phyloP scores from a whole-genome alignment of 2,888 invertebrate genomes.

The Catocala sponsa region DNA sequence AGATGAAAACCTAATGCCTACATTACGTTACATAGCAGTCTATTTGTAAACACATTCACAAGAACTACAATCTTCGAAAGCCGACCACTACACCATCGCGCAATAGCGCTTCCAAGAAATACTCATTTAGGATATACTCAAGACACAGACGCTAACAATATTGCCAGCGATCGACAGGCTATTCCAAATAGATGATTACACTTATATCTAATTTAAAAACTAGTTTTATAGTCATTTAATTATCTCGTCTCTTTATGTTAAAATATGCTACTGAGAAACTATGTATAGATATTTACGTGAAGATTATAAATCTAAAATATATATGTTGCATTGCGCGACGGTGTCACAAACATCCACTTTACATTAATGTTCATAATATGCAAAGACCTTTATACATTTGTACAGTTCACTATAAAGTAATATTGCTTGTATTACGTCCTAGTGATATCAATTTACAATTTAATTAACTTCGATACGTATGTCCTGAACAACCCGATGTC shows the following conservation, averaged over 20 bases:
- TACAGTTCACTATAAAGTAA: slow-evolving; percentile 71
- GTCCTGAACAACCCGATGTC: slow-evolving; percentile 82
- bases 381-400: slow-evolving; percentile 75
- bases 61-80: slow-evolving; percentile 67
- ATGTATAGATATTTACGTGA: no score
- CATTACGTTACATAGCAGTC: slow-evolving; percentile 77
- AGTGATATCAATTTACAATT: slow-evolving; percentile 76
- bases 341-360: slow-evolving; percentile 57
- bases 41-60: slow-evolving; percentile 78
- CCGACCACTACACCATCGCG: slow-evolving; percentile 60
- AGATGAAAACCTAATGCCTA: slow-evolving; percentile 78
- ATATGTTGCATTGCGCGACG: slow-evolving; percentile 47
- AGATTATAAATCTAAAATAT: no score
- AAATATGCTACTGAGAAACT: no score
- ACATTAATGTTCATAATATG: slow-evolving; percentile 61
- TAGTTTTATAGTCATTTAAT: slow-evolving; percentile 4
- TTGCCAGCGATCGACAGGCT: background rate
- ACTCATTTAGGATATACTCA: background rate
- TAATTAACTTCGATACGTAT: slow-evolving; percentile 80
- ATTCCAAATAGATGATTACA: background rate
- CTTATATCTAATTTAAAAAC: slow-evolving; percentile 13
- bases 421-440: slow-evolving; percentile 85
- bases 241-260: no score
- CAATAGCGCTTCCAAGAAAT: slow-evolving; percentile 14
- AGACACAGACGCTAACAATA: background rate